Conservation (phyloP, 1,140 invertebrate genomes). For the Steinernema feltiae region DNA sequence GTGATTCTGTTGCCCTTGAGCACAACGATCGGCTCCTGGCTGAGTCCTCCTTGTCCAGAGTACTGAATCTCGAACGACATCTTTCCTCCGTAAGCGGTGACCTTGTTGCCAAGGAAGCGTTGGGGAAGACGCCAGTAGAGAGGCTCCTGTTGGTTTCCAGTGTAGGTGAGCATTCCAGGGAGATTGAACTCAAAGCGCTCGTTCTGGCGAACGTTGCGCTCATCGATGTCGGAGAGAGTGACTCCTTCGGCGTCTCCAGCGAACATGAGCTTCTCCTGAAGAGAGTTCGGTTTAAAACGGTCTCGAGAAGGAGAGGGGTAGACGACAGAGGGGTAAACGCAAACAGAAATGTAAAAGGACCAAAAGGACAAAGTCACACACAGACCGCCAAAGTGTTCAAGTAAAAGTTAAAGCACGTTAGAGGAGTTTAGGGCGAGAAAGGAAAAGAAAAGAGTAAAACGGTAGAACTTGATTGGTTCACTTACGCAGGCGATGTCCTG, state of each 20-base stretch:
- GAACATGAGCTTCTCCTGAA: conserved; percentile 57
- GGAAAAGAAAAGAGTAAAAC: conserved; percentile 32
- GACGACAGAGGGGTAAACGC: background rate
- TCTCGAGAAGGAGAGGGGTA: background rate
- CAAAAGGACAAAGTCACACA: background rate
- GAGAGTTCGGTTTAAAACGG: background rate
- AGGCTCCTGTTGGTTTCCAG: conserved; percentile 49
- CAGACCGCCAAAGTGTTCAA: background rate
- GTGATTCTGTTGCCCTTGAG: conserved; percentile 57
- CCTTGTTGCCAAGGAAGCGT: conserved; percentile 79
- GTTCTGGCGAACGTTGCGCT: conserved; percentile 29
- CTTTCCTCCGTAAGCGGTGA: conserved; percentile 55
- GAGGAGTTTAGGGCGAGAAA: conserved; percentile 31
- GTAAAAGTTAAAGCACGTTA: conserved; percentile 11
- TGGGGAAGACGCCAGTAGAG: conserved; percentile 75
- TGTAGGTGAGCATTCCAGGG: conserved; percentile 46
- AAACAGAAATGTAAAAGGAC: conserved; percentile 21
- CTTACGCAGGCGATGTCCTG: conserved; percentile 44
- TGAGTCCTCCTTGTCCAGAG: conserved; percentile 37
- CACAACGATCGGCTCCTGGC: conserved; percentile 50
- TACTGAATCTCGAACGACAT: conserved; percentile 51
- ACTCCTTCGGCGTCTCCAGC: conserved; percentile 50
- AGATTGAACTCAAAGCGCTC: conserved; percentile 40
- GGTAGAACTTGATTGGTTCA: conserved; percentile 22
- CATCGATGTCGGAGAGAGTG: conserved; percentile 45